Evolutionary conservation across 37 sponge, comb jelly and placozoan genomes (phyloP), one percentile per base, ranked within the genome.

Genomic region (Geodia barretti): DNA sequence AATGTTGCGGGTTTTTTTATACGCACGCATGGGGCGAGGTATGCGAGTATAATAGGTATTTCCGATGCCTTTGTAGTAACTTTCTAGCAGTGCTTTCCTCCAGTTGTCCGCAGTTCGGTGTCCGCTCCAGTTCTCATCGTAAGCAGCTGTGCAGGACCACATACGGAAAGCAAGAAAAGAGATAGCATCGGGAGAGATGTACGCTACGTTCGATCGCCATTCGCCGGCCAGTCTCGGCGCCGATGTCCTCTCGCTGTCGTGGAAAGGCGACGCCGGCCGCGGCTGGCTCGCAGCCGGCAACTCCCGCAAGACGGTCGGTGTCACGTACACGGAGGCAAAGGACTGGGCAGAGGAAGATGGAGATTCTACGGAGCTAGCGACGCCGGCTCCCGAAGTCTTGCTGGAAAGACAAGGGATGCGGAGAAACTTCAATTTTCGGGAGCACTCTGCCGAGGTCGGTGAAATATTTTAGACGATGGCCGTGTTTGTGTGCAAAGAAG

Each of bases 341-440:
- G 85, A 92, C n/a, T 61, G 30, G 26, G n/a, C n/a, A n/a, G 65
- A 60, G 23, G 86, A 85, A 2, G 74, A 72, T 2, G 39, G 36
- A 9, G 78, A 73, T 7, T 29, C 79, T 9, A 38, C 25, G 3
- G 34, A 62, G 26, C 38, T 29, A 38, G 39, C 2, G 20, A 75
- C 54, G 39, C 39, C 26, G 0, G 42, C 62, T 33, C 20, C 66
- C 11, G 84, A 75, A 11, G 43, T 72, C 61, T 68, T 77, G 40
- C 62, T 92, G 39, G 88, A 84, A 34, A 60, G 62, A 5, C 92
- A 92, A 32, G 84, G 67, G 31, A 80, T 88, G 85, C 79, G 92
- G 68, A 84, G 85, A 34, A 94, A 94, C 77, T 95, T 95, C 88
- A 95, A 95, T 60, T 92, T 95, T 61, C 76, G 93, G 47, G 96